Conservation (phyloP, 2,888 invertebrate species). For the Hanleya hanleyi region DNA sequence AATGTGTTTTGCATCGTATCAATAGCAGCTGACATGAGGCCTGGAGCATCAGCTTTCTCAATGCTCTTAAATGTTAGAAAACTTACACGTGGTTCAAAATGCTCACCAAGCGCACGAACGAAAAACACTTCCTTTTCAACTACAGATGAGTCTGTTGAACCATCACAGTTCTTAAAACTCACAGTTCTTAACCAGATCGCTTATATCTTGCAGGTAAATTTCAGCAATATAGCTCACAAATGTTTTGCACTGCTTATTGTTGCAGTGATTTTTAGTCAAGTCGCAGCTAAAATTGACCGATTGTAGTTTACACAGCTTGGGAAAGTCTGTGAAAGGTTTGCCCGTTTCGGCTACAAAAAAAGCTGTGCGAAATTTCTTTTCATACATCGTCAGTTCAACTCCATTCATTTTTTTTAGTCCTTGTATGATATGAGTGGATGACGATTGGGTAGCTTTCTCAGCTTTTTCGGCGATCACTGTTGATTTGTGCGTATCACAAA, state of each 20-base stretch:
- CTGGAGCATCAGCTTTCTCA: not conserved
- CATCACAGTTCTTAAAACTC: not conserved
- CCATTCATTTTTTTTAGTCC: not conserved
- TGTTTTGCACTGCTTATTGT: too few species aligned
- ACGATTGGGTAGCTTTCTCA: not conserved
- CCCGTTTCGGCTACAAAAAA: not conserved
- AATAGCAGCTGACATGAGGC: not conserved
- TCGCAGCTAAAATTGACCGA: not conserved
- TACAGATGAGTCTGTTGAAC: not conserved
- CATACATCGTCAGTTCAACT: not conserved
- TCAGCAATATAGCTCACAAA: not conserved
- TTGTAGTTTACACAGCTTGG: not conserved
- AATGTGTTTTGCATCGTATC: not conserved
- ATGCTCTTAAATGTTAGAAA: not conserved
- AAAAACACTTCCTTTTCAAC: not conserved
- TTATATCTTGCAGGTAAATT: not conserved
- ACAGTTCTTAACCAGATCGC: not conserved
- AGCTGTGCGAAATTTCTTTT: too few species aligned
- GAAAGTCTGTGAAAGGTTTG: not conserved
- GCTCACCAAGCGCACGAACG: not conserved
- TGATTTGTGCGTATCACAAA: not conserved
- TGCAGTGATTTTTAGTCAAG: not conserved
- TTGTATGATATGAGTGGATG: not conserved
- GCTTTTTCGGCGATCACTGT: not conserved
- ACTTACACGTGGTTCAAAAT: not conserved